These are phyloP conservation scores for Apodemia zela DNA, from an alignment of 2,888 invertebrate species.

Conservation along the genomic window DNA sequence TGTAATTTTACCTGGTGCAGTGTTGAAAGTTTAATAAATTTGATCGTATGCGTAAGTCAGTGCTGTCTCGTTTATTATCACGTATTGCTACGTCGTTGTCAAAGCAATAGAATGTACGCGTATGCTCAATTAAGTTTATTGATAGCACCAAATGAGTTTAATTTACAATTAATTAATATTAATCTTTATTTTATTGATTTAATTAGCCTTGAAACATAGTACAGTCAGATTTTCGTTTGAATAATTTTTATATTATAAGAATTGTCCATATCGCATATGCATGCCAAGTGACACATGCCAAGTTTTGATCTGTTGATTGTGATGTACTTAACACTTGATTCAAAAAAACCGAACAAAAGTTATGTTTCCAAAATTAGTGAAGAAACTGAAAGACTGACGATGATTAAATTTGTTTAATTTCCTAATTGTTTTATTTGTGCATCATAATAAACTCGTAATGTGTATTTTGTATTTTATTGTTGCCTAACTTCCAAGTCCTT, in stretches of 20 bases:
- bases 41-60: too few species aligned
- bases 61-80: too few species aligned
- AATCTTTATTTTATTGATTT: too few species aligned
- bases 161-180: too few species aligned
- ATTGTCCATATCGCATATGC: conserved; percentile 11
- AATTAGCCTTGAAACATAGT: neutral
- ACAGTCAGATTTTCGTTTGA: neutral
- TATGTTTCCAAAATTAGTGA: conserved; percentile 8
- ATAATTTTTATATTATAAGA: neutral
- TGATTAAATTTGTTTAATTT: conserved; percentile 10
- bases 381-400: conserved; percentile 14
- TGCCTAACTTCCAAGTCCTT: neutral
- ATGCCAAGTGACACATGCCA: conserved; percentile 10
- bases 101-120: too few species aligned
- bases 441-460: neutral
- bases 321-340: conserved; percentile 1
- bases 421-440: conserved; percentile 2
- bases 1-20: too few species aligned
- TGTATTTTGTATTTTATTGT: neutral
- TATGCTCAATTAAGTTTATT: too few species aligned
- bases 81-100: too few species aligned
- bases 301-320: neutral
- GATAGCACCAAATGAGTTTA: too few species aligned
- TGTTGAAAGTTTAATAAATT: too few species aligned
- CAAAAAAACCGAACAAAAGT: neutral